phyloP scores from a whole-genome alignment of 2,797 vertebrate genomes.

The Perodicticus potto region DNA sequence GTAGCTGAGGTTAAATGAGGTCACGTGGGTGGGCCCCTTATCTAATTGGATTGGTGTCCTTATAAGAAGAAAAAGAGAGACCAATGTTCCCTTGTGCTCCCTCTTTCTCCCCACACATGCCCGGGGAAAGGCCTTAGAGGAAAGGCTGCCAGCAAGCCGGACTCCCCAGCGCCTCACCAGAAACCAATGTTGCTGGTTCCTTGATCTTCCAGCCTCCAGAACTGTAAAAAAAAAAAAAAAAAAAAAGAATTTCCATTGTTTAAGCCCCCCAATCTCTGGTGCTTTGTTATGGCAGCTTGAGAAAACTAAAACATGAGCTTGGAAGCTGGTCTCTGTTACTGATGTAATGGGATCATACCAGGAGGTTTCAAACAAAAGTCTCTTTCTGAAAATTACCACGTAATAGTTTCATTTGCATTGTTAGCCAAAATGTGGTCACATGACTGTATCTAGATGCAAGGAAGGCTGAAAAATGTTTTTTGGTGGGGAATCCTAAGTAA shows the following conservation, averaged over 20 bases:
- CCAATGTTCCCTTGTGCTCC: neutral
- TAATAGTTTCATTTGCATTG: neutral
- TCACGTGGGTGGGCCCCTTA: neutral
- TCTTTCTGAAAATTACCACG: constrained; percentile 51
- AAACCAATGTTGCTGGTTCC: neutral
- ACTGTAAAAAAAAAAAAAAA: neutral
- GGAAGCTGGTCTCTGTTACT: constrained; percentile 47
- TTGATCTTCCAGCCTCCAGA: neutral
- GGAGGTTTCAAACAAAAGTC: constrained; percentile 44
- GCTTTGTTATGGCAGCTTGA: neutral
- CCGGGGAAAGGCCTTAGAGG: neutral
- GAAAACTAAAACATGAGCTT: neutral
- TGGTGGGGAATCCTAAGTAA: neutral
- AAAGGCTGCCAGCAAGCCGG: neutral
- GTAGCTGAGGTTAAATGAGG: neutral
- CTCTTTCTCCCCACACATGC: neutral
- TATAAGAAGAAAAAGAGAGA: neutral
- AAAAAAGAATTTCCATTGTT: neutral
- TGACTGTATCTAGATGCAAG: neutral
- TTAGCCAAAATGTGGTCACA: constrained; percentile 1
- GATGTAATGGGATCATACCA: constrained; percentile 5
- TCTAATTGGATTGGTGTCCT: neutral
- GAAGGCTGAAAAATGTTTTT: neutral
- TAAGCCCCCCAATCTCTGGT: neutral
- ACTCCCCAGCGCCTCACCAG: neutral